Conservation (phyloP, 2,113 vertebrate species). For the Isurus oxyrinchus region DNA sequence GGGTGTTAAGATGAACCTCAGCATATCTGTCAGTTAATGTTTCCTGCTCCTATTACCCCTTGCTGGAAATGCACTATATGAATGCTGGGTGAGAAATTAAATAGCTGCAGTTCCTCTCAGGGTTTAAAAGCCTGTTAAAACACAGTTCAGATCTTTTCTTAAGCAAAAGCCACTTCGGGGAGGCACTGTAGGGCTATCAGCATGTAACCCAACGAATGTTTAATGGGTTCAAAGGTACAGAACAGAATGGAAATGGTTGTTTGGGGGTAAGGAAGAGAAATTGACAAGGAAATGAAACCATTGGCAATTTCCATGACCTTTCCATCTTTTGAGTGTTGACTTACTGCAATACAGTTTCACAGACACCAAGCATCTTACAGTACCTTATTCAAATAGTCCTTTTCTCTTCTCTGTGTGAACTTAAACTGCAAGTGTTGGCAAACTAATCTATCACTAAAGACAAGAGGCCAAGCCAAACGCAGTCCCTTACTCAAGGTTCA, state of each 20-base stretch:
- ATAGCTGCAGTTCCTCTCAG: neutral
- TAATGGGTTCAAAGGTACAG: neutral
- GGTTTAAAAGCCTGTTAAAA: neutral
- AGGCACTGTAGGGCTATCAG: neutral
- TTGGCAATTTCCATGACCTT: neutral
- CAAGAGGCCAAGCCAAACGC: neutral
- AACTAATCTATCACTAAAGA: neutral
- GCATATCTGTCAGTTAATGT: neutral
- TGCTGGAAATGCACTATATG: neutral
- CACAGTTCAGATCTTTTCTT: neutral
- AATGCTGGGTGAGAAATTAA: neutral
- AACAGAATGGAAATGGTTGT: neutral
- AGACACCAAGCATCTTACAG: neutral
- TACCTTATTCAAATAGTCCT: neutral
- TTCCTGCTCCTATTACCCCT: neutral
- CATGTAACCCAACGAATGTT: neutral
- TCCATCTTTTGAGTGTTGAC: neutral
- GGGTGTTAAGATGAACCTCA: neutral
- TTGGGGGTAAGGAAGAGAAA: neutral
- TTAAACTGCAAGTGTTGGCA: neutral
- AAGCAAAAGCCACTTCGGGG: neutral
- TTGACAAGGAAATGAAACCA: neutral
- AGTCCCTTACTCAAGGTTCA: neutral
- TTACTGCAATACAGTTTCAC: neutral
- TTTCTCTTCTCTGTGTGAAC: neutral